phyloP scores from a whole-genome alignment of 2,888 invertebrate genomes.

The Drosophila multiciliata region DNA sequence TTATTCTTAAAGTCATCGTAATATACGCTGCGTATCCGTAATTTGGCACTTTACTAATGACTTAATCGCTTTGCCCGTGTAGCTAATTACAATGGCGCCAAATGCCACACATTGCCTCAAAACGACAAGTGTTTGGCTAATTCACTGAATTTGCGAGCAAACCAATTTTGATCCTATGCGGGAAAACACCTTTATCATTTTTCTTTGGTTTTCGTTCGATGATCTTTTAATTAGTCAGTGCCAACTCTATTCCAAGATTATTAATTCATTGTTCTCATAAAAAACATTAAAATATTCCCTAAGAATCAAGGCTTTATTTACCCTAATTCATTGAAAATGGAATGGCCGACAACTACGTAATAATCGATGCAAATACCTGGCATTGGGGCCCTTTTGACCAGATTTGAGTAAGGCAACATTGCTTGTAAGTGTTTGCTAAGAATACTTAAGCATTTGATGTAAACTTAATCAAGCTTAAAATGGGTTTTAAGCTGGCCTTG shows the following conservation, averaged over 20 bases:
- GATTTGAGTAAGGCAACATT: conserved; percentile 15
- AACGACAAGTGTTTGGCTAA: conserved; percentile 48
- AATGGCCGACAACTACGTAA: conserved; percentile 32
- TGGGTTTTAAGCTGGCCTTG: conserved; percentile 33
- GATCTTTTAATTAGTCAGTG: conserved; percentile 38
- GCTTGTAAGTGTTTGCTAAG: conserved; percentile 17
- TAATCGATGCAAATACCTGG: conserved; percentile 35
- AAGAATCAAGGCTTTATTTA: neutral
- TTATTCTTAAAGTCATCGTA: conserved; percentile 7
- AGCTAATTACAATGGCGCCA: conserved; percentile 49
- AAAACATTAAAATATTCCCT: conserved; percentile 54
- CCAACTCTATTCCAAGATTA: neutral
- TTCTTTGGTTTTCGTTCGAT: conserved; percentile 14
- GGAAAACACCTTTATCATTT: conserved; percentile 40
- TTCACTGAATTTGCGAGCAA: conserved; percentile 60
- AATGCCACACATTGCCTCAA: conserved; percentile 32
- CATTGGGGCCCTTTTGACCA: neutral
- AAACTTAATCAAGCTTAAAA: conserved; percentile 46
- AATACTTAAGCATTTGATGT: conserved; percentile 39
- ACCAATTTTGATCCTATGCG: conserved; percentile 39
- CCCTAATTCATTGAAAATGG: conserved; percentile 32
- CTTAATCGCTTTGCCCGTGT: conserved; percentile 26
- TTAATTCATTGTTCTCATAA: conserved; percentile 5
- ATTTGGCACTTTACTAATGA: conserved; percentile 45
- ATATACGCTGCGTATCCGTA: conserved; percentile 41